phyloP scores from a whole-genome alignment of 1,140 invertebrate genomes.

The Procambarus clarkii region DNA sequence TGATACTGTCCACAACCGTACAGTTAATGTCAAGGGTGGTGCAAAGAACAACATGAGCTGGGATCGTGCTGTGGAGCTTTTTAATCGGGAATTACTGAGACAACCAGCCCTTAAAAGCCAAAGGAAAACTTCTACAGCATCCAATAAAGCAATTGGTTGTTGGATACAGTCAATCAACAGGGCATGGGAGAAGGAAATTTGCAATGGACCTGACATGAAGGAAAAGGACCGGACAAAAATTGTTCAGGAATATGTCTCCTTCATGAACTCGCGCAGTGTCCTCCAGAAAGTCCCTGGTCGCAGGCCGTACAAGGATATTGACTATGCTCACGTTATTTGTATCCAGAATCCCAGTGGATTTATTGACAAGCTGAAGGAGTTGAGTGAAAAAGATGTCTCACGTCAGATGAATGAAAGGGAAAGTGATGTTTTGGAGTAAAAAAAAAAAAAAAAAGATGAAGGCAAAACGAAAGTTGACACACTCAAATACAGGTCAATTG shows the following conservation, averaged over 20 bases:
- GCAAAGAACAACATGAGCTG: conserved; percentile 47
- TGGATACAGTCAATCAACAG: conserved; percentile 14
- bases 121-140: neutral
- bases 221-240: neutral
- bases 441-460: neutral
- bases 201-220: conserved; percentile 1
- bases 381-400: conserved; percentile 17
- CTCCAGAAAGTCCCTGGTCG: conserved; percentile 33
- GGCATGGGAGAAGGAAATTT: conserved; percentile 15
- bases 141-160: neutral
- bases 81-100: conserved; percentile 20
- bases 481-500: neutral
- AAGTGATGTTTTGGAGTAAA: conserved; percentile 14
- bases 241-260: neutral
- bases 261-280: neutral
- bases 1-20: conserved; percentile 52
- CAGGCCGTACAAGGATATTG: conserved; percentile 4
- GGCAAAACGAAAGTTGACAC: neutral
- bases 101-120: neutral
- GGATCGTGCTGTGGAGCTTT: conserved; percentile 25
- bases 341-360: conserved; percentile 19
- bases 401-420: conserved; percentile 42
- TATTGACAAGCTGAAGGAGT: conserved; percentile 11
- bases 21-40: conserved; percentile 38
- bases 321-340: conserved; percentile 5